These are phyloP conservation scores for Drosophila maculinotata DNA, from an alignment of 2,888 invertebrate species.

Conservation along the genomic window DNA sequence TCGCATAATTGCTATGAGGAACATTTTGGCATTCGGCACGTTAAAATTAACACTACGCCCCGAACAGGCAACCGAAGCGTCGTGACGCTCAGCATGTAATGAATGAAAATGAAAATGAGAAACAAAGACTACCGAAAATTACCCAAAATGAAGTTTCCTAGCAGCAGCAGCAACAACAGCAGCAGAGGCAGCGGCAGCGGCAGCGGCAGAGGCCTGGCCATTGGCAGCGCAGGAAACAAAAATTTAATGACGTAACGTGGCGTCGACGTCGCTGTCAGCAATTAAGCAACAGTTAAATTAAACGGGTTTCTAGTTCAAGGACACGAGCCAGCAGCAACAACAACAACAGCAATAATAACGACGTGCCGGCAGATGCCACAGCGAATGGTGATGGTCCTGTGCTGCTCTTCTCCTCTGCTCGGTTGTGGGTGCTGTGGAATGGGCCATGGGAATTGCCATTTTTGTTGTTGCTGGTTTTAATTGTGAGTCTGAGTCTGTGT, in stretches of 20 bases:
- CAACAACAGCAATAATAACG: slow-evolving; percentile 40
- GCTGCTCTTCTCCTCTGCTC: slow-evolving; percentile 19
- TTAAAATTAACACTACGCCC: slow-evolving; percentile 74
- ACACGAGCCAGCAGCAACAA: slow-evolving; percentile 63
- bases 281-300: slow-evolving; percentile 84
- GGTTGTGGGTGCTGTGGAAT: slow-evolving; percentile 32
- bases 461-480: slow-evolving; percentile 55
- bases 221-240: slow-evolving; percentile 46
- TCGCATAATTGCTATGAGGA: slow-evolving; percentile 65
- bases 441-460: slow-evolving; percentile 33
- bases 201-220: slow-evolving; percentile 23
- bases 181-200: slow-evolving; percentile 24
- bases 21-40: slow-evolving; percentile 63
- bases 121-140: slow-evolving; percentile 77
- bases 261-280: slow-evolving; percentile 75
- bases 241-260: slow-evolving; percentile 74
- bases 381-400: slow-evolving; percentile 24
- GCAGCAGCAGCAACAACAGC: slow-evolving; percentile 21
- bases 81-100: slow-evolving; percentile 59
- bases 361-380: slow-evolving; percentile 42
- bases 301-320: slow-evolving; percentile 84
- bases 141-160: slow-evolving; percentile 79
- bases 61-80: slow-evolving; percentile 38
- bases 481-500: slow-evolving; percentile 45
- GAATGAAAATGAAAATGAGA: slow-evolving; percentile 78